These are phyloP conservation scores for Anaspis maculata DNA, from an alignment of 2,888 invertebrate genomes.

Conservation along the genomic window DNA sequence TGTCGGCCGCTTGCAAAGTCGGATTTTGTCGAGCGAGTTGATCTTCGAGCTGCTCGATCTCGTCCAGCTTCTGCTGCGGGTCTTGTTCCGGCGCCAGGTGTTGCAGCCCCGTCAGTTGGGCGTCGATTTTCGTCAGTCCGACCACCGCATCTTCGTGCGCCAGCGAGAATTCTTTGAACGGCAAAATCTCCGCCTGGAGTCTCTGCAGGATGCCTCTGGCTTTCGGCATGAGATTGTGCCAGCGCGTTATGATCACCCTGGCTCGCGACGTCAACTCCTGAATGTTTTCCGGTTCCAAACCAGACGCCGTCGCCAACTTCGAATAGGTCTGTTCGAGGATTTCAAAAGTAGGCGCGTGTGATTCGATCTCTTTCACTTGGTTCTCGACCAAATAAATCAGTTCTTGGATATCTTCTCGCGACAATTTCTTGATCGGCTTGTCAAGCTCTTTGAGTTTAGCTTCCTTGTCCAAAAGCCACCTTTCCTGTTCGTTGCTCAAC, in stretches of 20 bases:
- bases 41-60: conserved; percentile 49
- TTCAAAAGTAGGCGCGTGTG: conserved; percentile 48
- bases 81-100: conserved; percentile 47
- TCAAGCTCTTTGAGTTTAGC: conserved; percentile 52
- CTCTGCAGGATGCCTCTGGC: conserved; percentile 51
- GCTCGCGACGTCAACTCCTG: conserved; percentile 54
- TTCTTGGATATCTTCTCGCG: conserved; percentile 52
- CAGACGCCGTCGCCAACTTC: conserved; percentile 56
- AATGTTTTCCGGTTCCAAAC: conserved; percentile 61
- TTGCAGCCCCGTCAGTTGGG: conserved; percentile 60
- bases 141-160: conserved; percentile 66
- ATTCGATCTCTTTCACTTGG: conserved; percentile 49
- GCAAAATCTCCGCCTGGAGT: conserved; percentile 49
- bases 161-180: conserved; percentile 59
- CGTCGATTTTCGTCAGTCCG: conserved; percentile 62
- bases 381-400: conserved; percentile 49
- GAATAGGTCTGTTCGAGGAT: conserved; percentile 62
- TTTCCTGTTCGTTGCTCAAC: conserved; percentile 49
- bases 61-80: conserved; percentile 38
- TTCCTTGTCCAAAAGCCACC: conserved; percentile 57
- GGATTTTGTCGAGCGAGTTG: conserved; percentile 48
- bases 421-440: conserved; percentile 47
- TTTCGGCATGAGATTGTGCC: conserved; percentile 56
- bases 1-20: conserved; percentile 50
- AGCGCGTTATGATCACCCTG: conserved; percentile 52